A percentile compares a stretch with the other conserved stretches of the same genome.
These are phyloP conservation scores for Ochlodes sylvanus DNA, from an alignment of 2,888 invertebrate species.

Conservation along the genomic window DNA sequence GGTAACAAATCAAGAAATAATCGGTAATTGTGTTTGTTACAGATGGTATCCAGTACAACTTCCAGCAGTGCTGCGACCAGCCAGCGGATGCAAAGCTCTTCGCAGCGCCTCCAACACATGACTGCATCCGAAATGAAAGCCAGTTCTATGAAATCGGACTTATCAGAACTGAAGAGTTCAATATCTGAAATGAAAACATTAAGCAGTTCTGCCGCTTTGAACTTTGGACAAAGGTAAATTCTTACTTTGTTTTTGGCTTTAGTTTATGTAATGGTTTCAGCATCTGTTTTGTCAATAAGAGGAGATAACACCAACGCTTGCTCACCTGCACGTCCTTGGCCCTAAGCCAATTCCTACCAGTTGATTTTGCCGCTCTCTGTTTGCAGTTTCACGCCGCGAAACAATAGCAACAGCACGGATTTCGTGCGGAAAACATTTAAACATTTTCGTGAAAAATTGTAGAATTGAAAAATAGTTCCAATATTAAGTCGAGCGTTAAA, in stretches of 20 bases:
- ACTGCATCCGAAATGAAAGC: constrained; percentile 91
- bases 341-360: constrained; percentile 74
- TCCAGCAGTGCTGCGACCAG: constrained; percentile 85
- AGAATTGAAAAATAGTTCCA: constrained; percentile 1
- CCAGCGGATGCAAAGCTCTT: constrained; percentile 85
- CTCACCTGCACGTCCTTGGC: constrained; percentile 83
- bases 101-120: constrained; percentile 81
- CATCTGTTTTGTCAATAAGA: constrained; percentile 60
- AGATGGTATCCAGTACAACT: constrained; percentile 84
- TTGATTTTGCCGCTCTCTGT: constrained; percentile 70
- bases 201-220: constrained; percentile 74
- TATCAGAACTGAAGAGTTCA: constrained; percentile 91
- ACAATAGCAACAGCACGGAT: constrained; percentile 77
- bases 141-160: constrained; percentile 92
- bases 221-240: constrained; percentile 75
- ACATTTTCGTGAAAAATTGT: constrained; percentile 29
- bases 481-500: not conserved
- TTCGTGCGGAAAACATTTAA: constrained; percentile 49
- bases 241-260: constrained; percentile 37
- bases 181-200: constrained; percentile 95
- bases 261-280: constrained; percentile 44
- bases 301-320: constrained; percentile 64
- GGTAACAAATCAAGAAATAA: constrained; percentile 1
- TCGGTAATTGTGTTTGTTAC: constrained; percentile 38
- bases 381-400: constrained; percentile 79